These are phyloP conservation scores for Xenus cinereus DNA, from an alignment of 2,113 vertebrate species.

Conservation along the genomic window DNA sequence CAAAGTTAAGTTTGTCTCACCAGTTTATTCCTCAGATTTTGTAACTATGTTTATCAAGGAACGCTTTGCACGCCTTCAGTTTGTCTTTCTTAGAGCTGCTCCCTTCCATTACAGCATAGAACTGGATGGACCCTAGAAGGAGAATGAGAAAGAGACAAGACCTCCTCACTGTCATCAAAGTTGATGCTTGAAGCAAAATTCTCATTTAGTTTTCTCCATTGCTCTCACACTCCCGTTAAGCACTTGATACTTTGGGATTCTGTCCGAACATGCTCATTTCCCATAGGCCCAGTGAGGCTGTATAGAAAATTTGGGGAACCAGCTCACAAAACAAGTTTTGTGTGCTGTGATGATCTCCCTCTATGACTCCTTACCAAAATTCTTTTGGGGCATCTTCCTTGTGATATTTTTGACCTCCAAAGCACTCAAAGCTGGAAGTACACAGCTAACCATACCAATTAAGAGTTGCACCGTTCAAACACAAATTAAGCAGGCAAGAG, in stretches of 20 bases:
- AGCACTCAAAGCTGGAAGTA: background rate
- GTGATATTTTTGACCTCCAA: background rate
- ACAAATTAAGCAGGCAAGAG: background rate
- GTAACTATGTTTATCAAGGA: background rate
- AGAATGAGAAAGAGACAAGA: background rate
- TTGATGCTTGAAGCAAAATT: background rate
- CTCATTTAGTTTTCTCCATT: background rate
- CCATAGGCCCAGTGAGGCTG: background rate
- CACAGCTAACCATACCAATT: background rate
- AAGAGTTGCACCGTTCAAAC: background rate
- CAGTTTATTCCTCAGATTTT: background rate
- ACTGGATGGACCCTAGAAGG: background rate
- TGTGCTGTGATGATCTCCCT: background rate
- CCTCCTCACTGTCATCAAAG: background rate
- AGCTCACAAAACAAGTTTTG: background rate
- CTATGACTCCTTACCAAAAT: background rate
- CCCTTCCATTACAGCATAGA: background rate
- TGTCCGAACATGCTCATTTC: fast-evolving
- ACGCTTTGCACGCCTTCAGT: background rate
- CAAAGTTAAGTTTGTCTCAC: background rate
- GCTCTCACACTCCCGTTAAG: background rate
- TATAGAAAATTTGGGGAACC: background rate
- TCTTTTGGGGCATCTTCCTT: background rate
- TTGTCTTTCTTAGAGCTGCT: background rate
- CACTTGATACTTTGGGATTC: background rate